Base-by-base conservation (phyloP, 1,140 invertebrate genomes). In the Sipha flava region DNA sequence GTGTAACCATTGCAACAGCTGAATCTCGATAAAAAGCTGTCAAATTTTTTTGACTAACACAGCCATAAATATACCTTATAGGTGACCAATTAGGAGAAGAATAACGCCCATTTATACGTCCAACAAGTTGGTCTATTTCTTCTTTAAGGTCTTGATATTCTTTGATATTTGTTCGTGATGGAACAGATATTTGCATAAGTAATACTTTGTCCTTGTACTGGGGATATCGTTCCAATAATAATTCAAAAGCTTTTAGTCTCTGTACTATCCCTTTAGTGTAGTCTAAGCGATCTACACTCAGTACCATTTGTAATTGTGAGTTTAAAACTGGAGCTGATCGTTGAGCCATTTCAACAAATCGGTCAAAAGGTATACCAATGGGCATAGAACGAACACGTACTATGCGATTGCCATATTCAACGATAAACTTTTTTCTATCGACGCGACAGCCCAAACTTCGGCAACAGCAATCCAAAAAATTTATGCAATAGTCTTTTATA, bases 21-120 rank as follows among this genome's bases (percentile, higher is more conserved):
- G 94, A 90, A 83, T 95, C 94, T 21, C 94, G 87, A 85, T 95
- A 95, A 81, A 95, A 91, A 0, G 93, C 92, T 4, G 94, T 93
- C 45, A 96, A 84, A 83, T 95, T 92, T 82, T 92, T 91, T 86
- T 95, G 94, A 80, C 90, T 92, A 0, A 96, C 91, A 84, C 92
- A 95, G 95, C 94, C 94, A 84, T 94, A 95, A 83, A 96, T 95
- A 83, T 96, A 96, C 80, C 92, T 90, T 81, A 96, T 95, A 0
- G 94, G 94, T 1, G 94, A 94, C 94, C 94, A 95, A 84, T 94
- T 95, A 1, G 93, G 92, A 14, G 92, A 94, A 1, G 93, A 94
- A 83, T 95, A 95, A 23, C 90, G 89, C 26, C 94, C 94, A 84
- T 95, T 95, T 54, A 95, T 95, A 62, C 91, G 88, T 43, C 94